phyloP scores from a whole-genome alignment of 2,113 vertebrate species.

The Microtus pennsylvanicus region DNA sequence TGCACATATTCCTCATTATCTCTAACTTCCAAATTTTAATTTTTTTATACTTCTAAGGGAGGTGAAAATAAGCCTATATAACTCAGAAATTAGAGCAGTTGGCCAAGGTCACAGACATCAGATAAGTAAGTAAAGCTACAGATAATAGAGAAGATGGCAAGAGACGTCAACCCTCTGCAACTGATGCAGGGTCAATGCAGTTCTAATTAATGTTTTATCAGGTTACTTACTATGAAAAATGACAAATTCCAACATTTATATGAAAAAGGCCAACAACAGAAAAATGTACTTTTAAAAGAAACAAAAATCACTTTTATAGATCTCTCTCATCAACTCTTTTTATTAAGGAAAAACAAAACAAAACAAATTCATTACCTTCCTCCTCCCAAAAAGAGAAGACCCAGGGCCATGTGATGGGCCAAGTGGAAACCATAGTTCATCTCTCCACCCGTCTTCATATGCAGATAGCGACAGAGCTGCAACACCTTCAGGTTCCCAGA shows the following conservation, averaged over 20 bases:
- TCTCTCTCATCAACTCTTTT: background rate
- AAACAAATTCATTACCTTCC: conserved; percentile 90
- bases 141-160: background rate
- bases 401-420: conserved; percentile 98
- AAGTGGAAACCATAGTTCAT: conserved; percentile 99
- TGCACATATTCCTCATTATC: background rate
- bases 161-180: background rate
- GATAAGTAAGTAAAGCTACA: background rate
- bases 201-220: background rate
- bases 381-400: conserved; percentile 96
- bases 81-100: background rate
- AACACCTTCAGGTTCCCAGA: conserved; percentile 96
- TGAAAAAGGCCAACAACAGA: conserved; percentile 19
- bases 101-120: background rate
- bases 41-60: background rate
- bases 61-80: background rate
- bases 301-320: background rate
- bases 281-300: conserved; percentile 6
- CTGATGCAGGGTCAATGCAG: background rate
- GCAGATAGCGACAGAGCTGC: conserved; percentile 97
- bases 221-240: background rate
- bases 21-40: background rate
- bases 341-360: background rate
- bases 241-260: background rate
- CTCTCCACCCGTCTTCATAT: conserved; percentile 96